phyloP scores from a whole-genome alignment of 2,888 invertebrate species.

The Kryphioiulus occultus region DNA sequence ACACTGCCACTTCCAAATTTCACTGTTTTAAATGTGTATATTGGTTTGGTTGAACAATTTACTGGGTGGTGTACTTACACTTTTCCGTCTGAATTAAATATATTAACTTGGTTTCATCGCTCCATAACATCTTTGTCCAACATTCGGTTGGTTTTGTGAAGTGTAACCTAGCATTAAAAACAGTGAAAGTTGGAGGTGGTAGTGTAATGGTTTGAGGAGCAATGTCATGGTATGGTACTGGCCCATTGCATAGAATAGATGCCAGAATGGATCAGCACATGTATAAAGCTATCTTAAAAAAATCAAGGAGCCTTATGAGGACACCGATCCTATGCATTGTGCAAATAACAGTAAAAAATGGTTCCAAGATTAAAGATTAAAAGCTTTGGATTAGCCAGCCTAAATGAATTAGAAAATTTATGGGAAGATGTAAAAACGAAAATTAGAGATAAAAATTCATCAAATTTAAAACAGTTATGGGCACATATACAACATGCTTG shows the following conservation, averaged over 20 bases:
- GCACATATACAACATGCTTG: neutral
- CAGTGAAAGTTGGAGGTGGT: neutral
- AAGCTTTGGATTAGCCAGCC: slow-evolving; percentile 36
- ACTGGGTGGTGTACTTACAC: no score
- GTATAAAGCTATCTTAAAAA: no score
- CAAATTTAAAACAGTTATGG: neutral
- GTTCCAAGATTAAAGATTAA: neutral
- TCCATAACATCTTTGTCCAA: neutral
- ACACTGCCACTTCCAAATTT: slow-evolving; percentile 18
- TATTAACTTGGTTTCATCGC: neutral
- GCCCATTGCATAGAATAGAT: slow-evolving; percentile 33
- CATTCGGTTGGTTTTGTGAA: neutral
- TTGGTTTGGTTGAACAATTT: no score
- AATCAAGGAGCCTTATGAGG: no score
- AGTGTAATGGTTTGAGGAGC: neutral
- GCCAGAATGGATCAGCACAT: slow-evolving; percentile 33
- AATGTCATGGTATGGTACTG: slow-evolving; percentile 37
- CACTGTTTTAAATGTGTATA: no score
- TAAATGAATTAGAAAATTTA: neutral
- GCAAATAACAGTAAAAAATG: slow-evolving; percentile 40
- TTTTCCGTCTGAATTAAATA: neutral
- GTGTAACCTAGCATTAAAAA: neutral
- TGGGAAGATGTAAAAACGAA: no score
- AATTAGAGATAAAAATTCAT: neutral
- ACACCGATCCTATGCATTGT: slow-evolving; percentile 7